These are phyloP conservation scores for Eristalinus sepulchralis DNA, from an alignment of 2,888 invertebrate species.

Conservation along the genomic window DNA sequence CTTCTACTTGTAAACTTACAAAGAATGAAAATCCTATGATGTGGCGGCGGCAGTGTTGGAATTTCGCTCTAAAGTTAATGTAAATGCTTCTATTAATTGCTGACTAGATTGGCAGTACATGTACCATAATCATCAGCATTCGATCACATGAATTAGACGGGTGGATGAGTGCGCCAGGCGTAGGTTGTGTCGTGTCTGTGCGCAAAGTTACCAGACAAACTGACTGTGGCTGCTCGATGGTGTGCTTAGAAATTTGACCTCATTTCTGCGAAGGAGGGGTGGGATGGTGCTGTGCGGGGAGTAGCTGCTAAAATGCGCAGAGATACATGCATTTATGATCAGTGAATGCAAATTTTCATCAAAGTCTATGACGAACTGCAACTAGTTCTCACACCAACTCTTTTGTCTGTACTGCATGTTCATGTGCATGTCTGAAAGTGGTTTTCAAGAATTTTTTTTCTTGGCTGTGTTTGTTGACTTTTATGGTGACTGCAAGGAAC, in stretches of 20 bases:
- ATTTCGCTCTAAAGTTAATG: slow-evolving; percentile 5
- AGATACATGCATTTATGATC: background rate
- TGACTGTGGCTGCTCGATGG: background rate
- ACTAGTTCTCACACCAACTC: slow-evolving; percentile 39
- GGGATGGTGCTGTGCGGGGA: no score
- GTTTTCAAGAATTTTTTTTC: background rate
- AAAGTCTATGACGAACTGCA: background rate
- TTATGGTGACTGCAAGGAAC: background rate
- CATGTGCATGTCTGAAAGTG: background rate
- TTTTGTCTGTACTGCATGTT: slow-evolving; percentile 13
- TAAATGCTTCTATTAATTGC: slow-evolving; percentile 61
- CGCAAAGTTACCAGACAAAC: slow-evolving; percentile 62
- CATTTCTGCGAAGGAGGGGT: background rate
- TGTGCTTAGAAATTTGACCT: slow-evolving; percentile 21
- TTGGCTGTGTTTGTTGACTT: background rate
- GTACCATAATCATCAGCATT: slow-evolving; percentile 12
- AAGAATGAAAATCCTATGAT: no score
- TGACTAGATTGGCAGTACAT: slow-evolving; percentile 39
- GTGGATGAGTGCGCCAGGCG: slow-evolving; percentile 27
- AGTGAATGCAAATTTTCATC: background rate
- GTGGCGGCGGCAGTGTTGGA: background rate
- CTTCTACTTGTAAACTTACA: background rate
- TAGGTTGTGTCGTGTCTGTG: slow-evolving; percentile 24
- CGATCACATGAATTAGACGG: slow-evolving; percentile 29
- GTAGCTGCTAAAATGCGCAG: background rate